Percentiles rank a stretch among this genome's conserved stretches.
These are phyloP conservation scores for Lepisosteus osseus DNA, from an alignment of 2,113 vertebrate genomes.

Conservation along the genomic window DNA sequence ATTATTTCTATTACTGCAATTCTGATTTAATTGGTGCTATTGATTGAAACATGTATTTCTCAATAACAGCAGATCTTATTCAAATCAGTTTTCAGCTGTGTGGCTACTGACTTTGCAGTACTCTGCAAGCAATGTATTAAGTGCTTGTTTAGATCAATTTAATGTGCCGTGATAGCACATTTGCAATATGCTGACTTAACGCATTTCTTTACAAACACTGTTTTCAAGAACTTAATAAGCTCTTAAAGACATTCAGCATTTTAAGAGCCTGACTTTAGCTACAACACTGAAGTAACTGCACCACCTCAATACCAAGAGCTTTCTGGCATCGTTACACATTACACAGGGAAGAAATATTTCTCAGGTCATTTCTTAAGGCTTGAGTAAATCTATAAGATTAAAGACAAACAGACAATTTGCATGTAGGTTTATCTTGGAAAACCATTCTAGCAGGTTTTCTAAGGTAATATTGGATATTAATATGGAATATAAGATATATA, in stretches of 20 bases:
- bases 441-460: too few species aligned
- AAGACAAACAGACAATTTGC: too few species aligned
- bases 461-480: too few species aligned
- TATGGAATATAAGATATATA: too few species aligned
- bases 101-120: slow-evolving; percentile 1
- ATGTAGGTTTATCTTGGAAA: too few species aligned
- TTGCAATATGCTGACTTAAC: slow-evolving; percentile 66
- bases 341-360: neutral
- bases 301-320: neutral
- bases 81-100: slow-evolving; percentile 28
- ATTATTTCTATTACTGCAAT: too few species aligned
- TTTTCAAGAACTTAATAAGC: slow-evolving; percentile 37
- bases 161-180: slow-evolving; percentile 68
- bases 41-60: too few species aligned
- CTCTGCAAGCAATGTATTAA: slow-evolving; percentile 64
- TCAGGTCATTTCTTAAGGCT: too few species aligned
- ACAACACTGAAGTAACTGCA: slow-evolving; percentile 7
- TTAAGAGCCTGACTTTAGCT: slow-evolving; percentile 20
- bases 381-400: too few species aligned
- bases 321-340: neutral
- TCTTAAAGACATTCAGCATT: slow-evolving; percentile 25
- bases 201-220: slow-evolving; percentile 50
- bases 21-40: too few species aligned
- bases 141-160: slow-evolving; percentile 72
- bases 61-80: too few species aligned